Evolutionary conservation across 2,797 vertebrate species (phyloP), one percentile per base, ranked within the genome.

Genomic region (Coreius guichenoti): DNA sequence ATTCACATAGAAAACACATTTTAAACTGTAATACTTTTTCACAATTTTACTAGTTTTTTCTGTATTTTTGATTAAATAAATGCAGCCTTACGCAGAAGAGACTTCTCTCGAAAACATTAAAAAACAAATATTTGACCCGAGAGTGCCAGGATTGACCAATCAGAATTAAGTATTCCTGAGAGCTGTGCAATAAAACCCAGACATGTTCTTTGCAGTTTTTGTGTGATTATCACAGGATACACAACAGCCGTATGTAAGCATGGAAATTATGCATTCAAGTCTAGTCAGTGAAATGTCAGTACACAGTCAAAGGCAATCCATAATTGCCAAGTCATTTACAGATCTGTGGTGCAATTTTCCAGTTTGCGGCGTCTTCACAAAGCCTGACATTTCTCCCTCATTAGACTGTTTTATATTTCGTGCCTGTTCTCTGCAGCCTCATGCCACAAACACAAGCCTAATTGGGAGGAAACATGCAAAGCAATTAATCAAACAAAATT

Each of bases 271-370:
- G 77, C 82, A 80, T 89, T 87, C 85, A 3, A 58, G 8, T 23
- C 81, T 73, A 33, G 26, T 74, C 49, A 69, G 26, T 81, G 67
- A 88, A 92, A 93, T 87, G 88, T 88, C 91, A 89, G 84, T 67
- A 23, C 88, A 73, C 89, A 88, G 80, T 89, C 75, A 83, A 89
- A 84, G 88, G 84, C 19, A 39, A n/a, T 84, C 87, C 86, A 51
- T 91, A 92, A 92, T 93, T 92, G 87, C 85, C 89, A 90, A 91
- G 89, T 92, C 89, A 90, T 93, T 93, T 92, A 88, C 92, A 81
- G 83, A 92, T 90, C 86, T 91, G 68, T 0, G 70, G 87, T 87
- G 91, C 88, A 88, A 90, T 93, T 92, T 94, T 92, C 90, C 91
- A 92, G 86, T 90, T 90, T 91, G 86, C 23, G 45, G 87, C 76